Evolutionary conservation across 2,113 vertebrate species (phyloP).

Genomic region (Halcyon malimbica): DNA sequence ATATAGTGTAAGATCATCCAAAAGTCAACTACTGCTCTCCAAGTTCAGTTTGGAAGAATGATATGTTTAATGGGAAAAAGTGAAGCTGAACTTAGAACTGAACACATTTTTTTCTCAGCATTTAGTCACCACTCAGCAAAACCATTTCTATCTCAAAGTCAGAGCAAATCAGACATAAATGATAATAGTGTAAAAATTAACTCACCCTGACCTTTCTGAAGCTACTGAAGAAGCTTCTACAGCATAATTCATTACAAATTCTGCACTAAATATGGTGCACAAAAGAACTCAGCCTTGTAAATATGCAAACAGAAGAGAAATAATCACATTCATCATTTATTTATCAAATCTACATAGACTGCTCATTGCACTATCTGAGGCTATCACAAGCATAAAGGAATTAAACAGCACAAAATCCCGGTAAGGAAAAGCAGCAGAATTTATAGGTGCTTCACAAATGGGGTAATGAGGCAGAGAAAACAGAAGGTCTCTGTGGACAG

Average conservation of each 20-base stretch:
- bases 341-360: not conserved
- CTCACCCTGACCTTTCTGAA: conserved; percentile 32
- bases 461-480: conserved; percentile 42
- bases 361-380: not conserved
- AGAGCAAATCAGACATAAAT: not conserved
- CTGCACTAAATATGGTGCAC: not conserved
- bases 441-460: conserved; percentile 31
- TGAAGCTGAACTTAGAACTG: not conserved
- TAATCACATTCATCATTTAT: not conserved
- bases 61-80: not conserved
- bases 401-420: not conserved
- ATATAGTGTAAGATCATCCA: not conserved
- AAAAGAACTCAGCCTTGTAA: not conserved
- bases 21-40: not conserved
- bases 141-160: not conserved
- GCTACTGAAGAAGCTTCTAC: conserved; percentile 5
- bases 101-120: not conserved
- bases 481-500: not conserved
- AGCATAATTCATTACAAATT: conserved; percentile 12
- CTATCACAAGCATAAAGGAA: not conserved
- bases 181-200: not conserved
- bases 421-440: not conserved
- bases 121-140: not conserved
- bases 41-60: not conserved
- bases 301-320: conserved; percentile 21